These are phyloP conservation scores for Nephrotoma flavescens DNA, from an alignment of 2,888 invertebrate species.

Conservation along the genomic window DNA sequence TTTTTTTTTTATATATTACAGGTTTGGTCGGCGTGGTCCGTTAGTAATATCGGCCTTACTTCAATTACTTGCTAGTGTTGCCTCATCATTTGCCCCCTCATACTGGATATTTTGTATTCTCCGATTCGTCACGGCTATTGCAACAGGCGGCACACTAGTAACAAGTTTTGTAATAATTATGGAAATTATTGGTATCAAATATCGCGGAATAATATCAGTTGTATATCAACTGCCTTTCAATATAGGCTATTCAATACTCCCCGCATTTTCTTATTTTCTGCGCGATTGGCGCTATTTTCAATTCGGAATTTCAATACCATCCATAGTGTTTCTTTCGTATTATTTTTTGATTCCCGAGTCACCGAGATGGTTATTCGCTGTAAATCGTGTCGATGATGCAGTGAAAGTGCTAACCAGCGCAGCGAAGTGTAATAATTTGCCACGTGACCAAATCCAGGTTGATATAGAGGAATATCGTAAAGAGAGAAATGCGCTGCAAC, in stretches of 20 bases:
- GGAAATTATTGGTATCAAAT: slow-evolving; percentile 47
- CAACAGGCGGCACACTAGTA: slow-evolving; percentile 73
- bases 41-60: slow-evolving; percentile 57
- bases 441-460: slow-evolving; percentile 35
- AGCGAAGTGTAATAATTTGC: slow-evolving; percentile 40
- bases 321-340: slow-evolving; percentile 42
- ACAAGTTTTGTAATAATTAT: slow-evolving; percentile 56
- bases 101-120: slow-evolving; percentile 47
- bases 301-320: slow-evolving; percentile 47
- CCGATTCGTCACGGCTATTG: slow-evolving; percentile 57
- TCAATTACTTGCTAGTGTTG: slow-evolving; percentile 54
- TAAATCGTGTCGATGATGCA: slow-evolving; percentile 46
- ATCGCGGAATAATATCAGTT: slow-evolving; percentile 36
- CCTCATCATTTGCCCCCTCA: slow-evolving; percentile 55
- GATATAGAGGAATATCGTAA: slow-evolving; percentile 38
- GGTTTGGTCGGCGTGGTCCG: slow-evolving; percentile 60
- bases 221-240: slow-evolving; percentile 57
- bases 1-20: slow-evolving; percentile 26
- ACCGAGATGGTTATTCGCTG: slow-evolving; percentile 60
- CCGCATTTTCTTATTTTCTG: slow-evolving; percentile 46
- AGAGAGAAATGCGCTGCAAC: not conserved
- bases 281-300: slow-evolving; percentile 54
- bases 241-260: slow-evolving; percentile 48
- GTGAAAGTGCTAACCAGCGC: slow-evolving; percentile 45
- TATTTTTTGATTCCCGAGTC: slow-evolving; percentile 64